Evolutionary conservation across 1,140 invertebrate species (phyloP).

Genomic region (Trinorchestia longiramus): DNA sequence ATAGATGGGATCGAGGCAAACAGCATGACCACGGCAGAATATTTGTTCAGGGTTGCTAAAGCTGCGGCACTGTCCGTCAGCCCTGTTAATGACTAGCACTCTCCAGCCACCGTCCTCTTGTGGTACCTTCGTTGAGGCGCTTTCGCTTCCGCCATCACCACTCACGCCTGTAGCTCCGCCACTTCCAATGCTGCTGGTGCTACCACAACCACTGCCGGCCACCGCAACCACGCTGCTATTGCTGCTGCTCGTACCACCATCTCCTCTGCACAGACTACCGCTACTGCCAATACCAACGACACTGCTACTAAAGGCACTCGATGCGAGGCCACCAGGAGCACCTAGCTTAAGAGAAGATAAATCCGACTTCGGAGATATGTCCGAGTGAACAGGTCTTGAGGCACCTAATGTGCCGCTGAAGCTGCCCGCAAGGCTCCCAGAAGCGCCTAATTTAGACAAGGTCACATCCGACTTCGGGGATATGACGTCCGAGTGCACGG

Average conservation of each 20-base stretch:
- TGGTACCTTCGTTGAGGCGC: not conserved
- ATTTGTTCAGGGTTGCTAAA: constrained; percentile 84
- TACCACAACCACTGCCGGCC: constrained; percentile 23
- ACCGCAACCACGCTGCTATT: constrained; percentile 44
- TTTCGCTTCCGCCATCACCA: constrained; percentile 10
- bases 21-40: constrained; percentile 80
- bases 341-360: not conserved
- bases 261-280: constrained; percentile 20
- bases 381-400: not conserved
- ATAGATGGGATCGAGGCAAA: constrained; percentile 85
- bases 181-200: constrained; percentile 38
- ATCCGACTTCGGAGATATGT: not conserved
- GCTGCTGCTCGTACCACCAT: constrained; percentile 5
- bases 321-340: not conserved
- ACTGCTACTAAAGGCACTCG: constrained; percentile 4
- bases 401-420: not conserved
- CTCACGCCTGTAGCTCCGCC: not conserved
- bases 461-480: not conserved
- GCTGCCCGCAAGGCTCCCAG: not conserved
- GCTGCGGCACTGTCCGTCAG: constrained; percentile 85
- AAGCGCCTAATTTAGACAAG: not conserved
- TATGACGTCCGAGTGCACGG: not conserved
- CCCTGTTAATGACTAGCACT: constrained; percentile 80
- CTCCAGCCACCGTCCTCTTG: constrained; percentile 68
- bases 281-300: constrained; percentile 32